A percentile compares a stretch with the other conserved stretches of the same genome.
Evolutionary conservation across 2,113 vertebrate genomes (phyloP).

Genomic region (Raphicerus campestris): DNA sequence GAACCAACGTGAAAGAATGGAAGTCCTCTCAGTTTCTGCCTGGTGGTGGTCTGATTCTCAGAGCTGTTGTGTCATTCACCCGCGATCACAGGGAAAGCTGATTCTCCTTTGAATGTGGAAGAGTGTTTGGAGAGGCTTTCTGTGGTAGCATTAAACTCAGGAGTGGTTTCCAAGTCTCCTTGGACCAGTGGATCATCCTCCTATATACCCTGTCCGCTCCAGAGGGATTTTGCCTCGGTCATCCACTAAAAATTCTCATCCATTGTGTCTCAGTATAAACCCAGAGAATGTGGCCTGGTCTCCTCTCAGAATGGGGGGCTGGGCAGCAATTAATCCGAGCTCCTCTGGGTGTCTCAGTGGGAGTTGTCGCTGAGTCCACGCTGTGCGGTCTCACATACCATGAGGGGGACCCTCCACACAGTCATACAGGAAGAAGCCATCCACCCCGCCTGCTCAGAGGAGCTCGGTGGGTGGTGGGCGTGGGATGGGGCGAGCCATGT

Average conservation of each 20-base stretch:
- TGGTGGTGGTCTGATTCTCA: neutral
- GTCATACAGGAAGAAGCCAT: neutral
- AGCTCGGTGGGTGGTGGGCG: neutral
- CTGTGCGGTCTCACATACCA: neutral
- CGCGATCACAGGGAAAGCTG: rapidly evolving
- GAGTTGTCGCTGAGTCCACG: neutral
- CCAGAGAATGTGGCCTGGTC: neutral
- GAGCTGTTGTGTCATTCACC: rapidly evolving
- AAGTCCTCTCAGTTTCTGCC: rapidly evolving
- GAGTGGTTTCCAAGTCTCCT: neutral
- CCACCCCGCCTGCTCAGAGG: neutral
- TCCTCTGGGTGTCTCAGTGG: rapidly evolving
- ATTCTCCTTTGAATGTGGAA: neutral
- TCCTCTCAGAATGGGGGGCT: neutral
- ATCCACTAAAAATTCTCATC: neutral
- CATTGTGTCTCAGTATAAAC: neutral
- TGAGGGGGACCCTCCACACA: neutral
- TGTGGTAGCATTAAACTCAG: neutral
- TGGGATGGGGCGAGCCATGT: rapidly evolving
- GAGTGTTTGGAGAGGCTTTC: neutral
- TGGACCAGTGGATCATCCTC: neutral
- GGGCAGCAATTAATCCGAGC: rapidly evolving
- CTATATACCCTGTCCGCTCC: neutral
- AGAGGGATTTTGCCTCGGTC: neutral
- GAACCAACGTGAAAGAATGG: rapidly evolving